These are phyloP conservation scores for Lepidurus arcticus DNA, from an alignment of 1,140 invertebrate genomes.

Conservation along the genomic window DNA sequence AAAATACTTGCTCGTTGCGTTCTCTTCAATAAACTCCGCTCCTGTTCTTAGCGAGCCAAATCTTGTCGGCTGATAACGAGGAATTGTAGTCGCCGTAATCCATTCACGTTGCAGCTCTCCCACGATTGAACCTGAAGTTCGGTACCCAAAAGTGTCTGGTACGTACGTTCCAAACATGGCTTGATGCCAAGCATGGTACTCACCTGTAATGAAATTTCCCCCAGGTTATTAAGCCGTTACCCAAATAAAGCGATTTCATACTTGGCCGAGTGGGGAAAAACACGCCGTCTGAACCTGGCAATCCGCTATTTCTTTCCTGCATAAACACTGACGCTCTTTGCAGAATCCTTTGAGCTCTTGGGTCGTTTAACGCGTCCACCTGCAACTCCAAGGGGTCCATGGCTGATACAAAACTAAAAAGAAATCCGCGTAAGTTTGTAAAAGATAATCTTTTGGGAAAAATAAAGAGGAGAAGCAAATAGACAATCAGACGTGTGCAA, in stretches of 20 bases:
- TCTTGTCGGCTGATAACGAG: not conserved
- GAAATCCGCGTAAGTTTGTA: too few relatives aligned
- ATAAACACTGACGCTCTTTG: not conserved
- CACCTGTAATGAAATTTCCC: not conserved
- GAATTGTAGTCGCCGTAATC: not conserved
- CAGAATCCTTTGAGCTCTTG: not conserved
- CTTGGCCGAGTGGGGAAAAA: not conserved
- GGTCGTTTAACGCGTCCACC: not conserved
- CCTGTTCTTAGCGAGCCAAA: not conserved
- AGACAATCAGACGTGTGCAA: constrained; percentile 6
- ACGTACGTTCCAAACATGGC: not conserved
- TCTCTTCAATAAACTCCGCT: not conserved
- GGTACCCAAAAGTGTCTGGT: not conserved
- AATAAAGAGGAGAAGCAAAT: not conserved
- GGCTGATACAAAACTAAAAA: too few relatives aligned
- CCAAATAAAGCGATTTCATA: not conserved
- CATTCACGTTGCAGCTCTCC: not conserved
- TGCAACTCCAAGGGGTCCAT: not conserved
- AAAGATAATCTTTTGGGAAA: too few relatives aligned
- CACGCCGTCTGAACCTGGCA: not conserved
- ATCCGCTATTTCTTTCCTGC: not conserved
- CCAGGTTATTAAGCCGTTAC: not conserved
- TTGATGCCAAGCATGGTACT: not conserved
- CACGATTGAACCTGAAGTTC: not conserved
- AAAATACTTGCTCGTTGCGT: not conserved